These are phyloP conservation scores for Noctilio leporinus DNA, from an alignment of 2,113 vertebrate species.

Conservation along the genomic window DNA sequence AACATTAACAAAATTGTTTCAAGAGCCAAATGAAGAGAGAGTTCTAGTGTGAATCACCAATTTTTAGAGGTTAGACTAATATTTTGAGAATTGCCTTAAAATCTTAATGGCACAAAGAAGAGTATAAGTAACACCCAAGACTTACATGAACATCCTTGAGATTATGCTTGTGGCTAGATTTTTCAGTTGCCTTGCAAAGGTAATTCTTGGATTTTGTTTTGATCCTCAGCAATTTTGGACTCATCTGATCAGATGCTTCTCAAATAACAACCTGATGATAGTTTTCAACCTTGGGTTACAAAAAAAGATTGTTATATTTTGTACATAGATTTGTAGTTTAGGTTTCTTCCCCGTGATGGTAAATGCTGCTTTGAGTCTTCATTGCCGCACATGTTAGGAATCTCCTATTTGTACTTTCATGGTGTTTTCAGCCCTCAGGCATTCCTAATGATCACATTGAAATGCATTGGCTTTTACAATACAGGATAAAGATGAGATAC, in stretches of 20 bases:
- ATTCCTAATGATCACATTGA: conserved; percentile 30
- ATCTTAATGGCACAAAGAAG: background rate
- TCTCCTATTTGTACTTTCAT: conserved; percentile 12
- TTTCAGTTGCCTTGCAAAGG: conserved; percentile 25
- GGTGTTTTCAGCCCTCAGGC: conserved; percentile 22
- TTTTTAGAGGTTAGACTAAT: background rate
- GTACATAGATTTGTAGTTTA: conserved; percentile 43
- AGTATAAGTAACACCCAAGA: background rate
- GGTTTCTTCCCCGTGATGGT: conserved; percentile 13
- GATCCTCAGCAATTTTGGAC: conserved; percentile 48
- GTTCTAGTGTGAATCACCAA: background rate
- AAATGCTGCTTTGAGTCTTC: conserved; percentile 19
- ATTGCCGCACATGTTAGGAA: background rate
- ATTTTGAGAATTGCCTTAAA: background rate
- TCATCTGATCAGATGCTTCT: conserved; percentile 32
- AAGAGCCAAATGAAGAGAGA: background rate
- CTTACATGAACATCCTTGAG: background rate
- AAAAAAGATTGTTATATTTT: background rate
- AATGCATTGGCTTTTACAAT: conserved; percentile 23
- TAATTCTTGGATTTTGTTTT: conserved; percentile 46
- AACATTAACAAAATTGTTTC: conserved; percentile 8
- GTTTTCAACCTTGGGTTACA: conserved; percentile 43
- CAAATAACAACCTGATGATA: conserved; percentile 49
- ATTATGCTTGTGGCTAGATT: background rate
- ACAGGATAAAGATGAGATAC: background rate